Conservation (phyloP, 23 tunicate genomes). For the Trididemnum nubilum region DNA sequence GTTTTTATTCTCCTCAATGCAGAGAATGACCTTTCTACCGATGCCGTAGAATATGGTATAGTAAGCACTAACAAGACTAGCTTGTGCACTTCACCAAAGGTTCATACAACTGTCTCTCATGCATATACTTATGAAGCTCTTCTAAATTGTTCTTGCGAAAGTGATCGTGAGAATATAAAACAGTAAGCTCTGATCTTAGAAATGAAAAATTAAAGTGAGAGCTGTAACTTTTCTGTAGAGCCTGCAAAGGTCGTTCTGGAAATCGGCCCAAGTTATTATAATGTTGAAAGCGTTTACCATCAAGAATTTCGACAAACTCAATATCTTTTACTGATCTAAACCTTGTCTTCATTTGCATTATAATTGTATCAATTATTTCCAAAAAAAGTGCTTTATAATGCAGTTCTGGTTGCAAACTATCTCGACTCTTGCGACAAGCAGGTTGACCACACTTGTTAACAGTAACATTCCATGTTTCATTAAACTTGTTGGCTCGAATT, state of each 20-base stretch:
- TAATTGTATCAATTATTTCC: conserved; percentile 5
- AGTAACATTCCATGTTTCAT: background rate
- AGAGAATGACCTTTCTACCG: background rate
- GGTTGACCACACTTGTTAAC: background rate
- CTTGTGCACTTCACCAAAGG: too few relatives aligned
- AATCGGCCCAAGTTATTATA: too few relatives aligned
- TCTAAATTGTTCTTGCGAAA: conserved; percentile 5
- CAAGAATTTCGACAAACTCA: conserved; percentile 3
- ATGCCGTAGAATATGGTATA: conserved; percentile 6
- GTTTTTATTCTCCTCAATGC: background rate
- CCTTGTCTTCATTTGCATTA: conserved; percentile 10
- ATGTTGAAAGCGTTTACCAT: background rate
- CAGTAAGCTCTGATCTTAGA: conserved; percentile 9
- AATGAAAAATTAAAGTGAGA: too few relatives aligned
- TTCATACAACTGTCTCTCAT: too few relatives aligned
- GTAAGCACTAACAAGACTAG: too few relatives aligned
- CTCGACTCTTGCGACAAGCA: background rate
- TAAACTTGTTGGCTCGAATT: background rate
- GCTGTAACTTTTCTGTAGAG: background rate
- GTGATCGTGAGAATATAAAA: conserved; percentile 12
- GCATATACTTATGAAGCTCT: conserved; percentile 8
- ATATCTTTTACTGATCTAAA: conserved; percentile 21
- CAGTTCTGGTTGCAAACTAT: background rate
- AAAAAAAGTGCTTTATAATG: conserved; percentile 11
- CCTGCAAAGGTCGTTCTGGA: background rate